Conservation (phyloP, 2,888 invertebrate genomes). For the Drosophila birchii region DNA sequence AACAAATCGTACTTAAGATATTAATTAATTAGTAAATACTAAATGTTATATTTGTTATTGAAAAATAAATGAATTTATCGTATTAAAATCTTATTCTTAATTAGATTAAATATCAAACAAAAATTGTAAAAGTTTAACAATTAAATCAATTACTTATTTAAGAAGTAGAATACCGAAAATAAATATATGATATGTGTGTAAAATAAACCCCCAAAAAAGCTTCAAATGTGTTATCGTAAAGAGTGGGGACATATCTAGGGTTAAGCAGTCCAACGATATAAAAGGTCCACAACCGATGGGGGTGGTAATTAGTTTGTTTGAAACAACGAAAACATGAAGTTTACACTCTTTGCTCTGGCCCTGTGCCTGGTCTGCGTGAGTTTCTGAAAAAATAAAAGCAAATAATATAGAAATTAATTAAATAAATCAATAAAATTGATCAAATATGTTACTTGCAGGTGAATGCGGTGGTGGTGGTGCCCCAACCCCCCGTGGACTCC, state of each 20-base stretch:
- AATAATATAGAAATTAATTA: background rate
- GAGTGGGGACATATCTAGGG: background rate
- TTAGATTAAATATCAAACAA: background rate
- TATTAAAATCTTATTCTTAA: background rate
- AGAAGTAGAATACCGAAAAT: background rate
- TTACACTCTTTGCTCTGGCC: slow-evolving; percentile 57
- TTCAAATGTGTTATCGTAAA: background rate
- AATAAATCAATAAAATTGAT: background rate
- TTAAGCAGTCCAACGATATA: slow-evolving; percentile 10
- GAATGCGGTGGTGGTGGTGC: slow-evolving; percentile 42
- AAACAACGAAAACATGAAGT: slow-evolving; percentile 59
- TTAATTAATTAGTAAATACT: background rate
- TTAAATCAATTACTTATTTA: too few species aligned
- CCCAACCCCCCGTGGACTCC: slow-evolving; percentile 23
- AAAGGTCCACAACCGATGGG: slow-evolving; percentile 1
- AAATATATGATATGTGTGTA: background rate
- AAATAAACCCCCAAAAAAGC: background rate
- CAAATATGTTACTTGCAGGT: slow-evolving; percentile 29
- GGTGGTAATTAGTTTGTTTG: slow-evolving; percentile 12
- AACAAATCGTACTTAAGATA: background rate
- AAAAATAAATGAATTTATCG: background rate
- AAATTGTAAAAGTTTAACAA: background rate
- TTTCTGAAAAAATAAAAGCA: background rate
- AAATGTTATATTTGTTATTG: background rate
- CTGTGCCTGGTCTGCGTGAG: slow-evolving; percentile 63